Evolutionary conservation across 2,797 vertebrate genomes (phyloP).

Genomic region (Epinephelus awoara): DNA sequence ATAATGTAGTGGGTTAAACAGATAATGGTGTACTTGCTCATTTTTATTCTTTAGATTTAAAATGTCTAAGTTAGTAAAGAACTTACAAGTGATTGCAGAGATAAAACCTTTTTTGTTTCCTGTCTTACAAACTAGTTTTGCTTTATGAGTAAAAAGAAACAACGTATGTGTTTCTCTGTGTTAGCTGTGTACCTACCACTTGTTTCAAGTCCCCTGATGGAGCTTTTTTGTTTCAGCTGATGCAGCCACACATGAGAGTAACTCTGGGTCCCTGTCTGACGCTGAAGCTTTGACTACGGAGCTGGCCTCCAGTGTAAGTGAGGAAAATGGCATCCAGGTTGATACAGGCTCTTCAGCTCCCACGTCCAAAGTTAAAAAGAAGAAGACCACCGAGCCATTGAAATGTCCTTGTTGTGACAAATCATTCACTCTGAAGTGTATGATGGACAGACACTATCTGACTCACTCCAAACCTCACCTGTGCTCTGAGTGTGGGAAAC

Average conservation of each 20-base stretch:
- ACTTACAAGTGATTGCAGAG: too few relatives aligned
- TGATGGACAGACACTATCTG: conserved; percentile 68
- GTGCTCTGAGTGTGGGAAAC: conserved; percentile 70
- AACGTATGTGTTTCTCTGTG: too few relatives aligned
- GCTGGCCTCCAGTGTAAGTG: background rate
- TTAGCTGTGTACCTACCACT: background rate
- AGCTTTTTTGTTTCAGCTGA: conserved; percentile 16
- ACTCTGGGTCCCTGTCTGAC: background rate
- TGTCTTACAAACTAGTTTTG: background rate
- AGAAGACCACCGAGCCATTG: background rate
- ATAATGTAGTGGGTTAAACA: too few relatives aligned
- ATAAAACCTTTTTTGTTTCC: too few relatives aligned
- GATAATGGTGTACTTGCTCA: too few relatives aligned
- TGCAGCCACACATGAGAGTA: background rate
- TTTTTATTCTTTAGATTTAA: too few relatives aligned
- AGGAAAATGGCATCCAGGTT: background rate
- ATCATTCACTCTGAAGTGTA: conserved; percentile 63
- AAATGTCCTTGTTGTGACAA: conserved; percentile 65
- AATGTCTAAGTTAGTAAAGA: too few relatives aligned
- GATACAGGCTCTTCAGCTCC: background rate
- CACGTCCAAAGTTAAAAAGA: background rate
- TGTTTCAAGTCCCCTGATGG: background rate
- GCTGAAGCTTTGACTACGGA: background rate
- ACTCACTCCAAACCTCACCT: conserved; percentile 72
- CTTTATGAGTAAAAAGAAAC: background rate